Evolutionary conservation across 23 tunicate species (phyloP), one percentile per base, ranked within the genome.

Genomic region (Diplosoma virens): DNA sequence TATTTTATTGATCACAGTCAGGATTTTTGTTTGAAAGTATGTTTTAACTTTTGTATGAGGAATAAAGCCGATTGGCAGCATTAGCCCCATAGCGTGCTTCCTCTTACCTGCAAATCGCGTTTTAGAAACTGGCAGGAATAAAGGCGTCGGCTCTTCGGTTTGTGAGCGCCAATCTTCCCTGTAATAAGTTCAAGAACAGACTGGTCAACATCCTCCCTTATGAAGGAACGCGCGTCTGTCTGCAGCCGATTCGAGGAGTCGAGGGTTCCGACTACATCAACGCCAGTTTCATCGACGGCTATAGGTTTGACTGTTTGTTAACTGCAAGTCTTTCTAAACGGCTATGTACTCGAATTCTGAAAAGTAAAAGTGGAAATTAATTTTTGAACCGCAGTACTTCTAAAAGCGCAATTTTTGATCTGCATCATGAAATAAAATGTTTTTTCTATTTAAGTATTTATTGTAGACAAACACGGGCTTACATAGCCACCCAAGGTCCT

Each of bases 401-500:
- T 46, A 11, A n/a, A n/a, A n/a, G n/a, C n/a, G n/a, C n/a, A n/a
- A n/a, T n/a, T n/a, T n/a, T n/a, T n/a, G n/a, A n/a, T n/a, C n/a
- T n/a, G n/a, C n/a, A n/a, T n/a, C n/a, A n/a, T n/a, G n/a, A n/a
- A n/a, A n/a, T n/a, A n/a, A n/a, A n/a, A n/a, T n/a, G 6, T 20
- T 9, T 9, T 24, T 58, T 58, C 23, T 58, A 58, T 6, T 24
- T 24, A 9, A n/a, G 65, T 24, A 9, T 24, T 70, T 70, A 9
- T 52, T 16, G 32, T 47, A 92, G 97, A 68, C 93, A 92, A 66
- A 86, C 85, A 50, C 79, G 67, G 25, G 98, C 98, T 0, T 95
- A 95, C 82, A 89, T 95, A n/a, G 99, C 99, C 48, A 95, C 99
- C 27, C 99, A 95, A 81, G 99, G 96, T 22, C 99, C 99, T 11